Base-by-base conservation (phyloP, 2,888 invertebrate species). In the Acholoe squamosa region DNA sequence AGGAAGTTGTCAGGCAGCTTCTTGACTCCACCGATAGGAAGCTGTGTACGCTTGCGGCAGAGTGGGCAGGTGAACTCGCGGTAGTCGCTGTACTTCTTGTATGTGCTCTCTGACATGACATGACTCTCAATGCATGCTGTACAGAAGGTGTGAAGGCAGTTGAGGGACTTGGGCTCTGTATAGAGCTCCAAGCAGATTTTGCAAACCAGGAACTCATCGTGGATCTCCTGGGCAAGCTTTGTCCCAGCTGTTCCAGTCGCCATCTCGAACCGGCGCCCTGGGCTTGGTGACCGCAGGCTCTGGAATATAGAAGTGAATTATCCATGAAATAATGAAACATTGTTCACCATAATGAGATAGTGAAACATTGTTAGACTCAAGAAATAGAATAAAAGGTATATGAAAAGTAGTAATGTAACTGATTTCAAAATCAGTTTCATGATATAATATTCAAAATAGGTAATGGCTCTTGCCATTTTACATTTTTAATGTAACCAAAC, bases 1-100 rank as follows among this genome's bases (percentile, higher is more conserved):
- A 96, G 93, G 92, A 96, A 96, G 93, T 96, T 96, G 93, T 96
- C 96, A 0, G 96, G 96, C 84, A 96, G 94, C 92, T 95, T 96
- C 93, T 96, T 96, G 28, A 96, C 96, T 76, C 96, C 96, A 16
- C 96, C 96, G 80, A 96, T 93, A 61, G 96, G 96, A 71, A 96
- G 94, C 90, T 95, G 95, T 3, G 96, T 96, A 61, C 96, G 93
- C 92, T 96, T 96, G 84, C 96, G 94, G 92, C 96, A 96, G 43
- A 96, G 94, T 7, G 96, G 96, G 92, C 96, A 96, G 14, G 95
- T 95, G 93, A 96, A 95, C 92, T 95, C 95, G n/a, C 95, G 93
- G 92, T 95, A 95, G 93, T 95, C 95, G 92, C 95, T 95, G 93
- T 95, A 95, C 92, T 95, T 95, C 93, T 96, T 96, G 94, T 96